phyloP scores from a whole-genome alignment of 2,888 invertebrate genomes.

The Spialia ferax region DNA sequence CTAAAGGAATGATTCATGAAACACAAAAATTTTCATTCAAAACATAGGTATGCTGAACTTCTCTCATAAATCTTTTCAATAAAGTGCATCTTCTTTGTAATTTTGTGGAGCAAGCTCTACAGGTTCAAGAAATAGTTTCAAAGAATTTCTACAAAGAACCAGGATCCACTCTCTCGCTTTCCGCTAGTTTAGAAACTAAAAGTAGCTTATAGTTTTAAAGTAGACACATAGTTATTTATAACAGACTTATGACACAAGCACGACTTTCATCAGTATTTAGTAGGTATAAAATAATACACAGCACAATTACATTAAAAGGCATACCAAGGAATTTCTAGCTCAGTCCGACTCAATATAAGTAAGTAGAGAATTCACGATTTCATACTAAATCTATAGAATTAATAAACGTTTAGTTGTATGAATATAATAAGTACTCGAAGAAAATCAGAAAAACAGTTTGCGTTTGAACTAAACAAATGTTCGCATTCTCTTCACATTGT shows the following conservation, averaged over 20 bases:
- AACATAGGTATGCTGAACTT: slow-evolving; percentile 26
- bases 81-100: slow-evolving; percentile 27
- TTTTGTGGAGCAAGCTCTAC: slow-evolving; percentile 28
- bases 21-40: slow-evolving; percentile 9
- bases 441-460: neutral
- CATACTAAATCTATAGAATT: no score
- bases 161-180: slow-evolving; percentile 17
- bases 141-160: slow-evolving; percentile 30
- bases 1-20: slow-evolving; percentile 11
- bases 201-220: slow-evolving; percentile 28
- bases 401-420: no score
- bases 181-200: slow-evolving; percentile 24
- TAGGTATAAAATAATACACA: neutral
- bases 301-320: no score
- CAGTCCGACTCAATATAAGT: no score
- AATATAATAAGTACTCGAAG: no score
- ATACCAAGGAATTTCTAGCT: no score
- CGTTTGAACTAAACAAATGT: slow-evolving; percentile 9
- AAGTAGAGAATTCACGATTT: no score
- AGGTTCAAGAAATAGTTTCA: slow-evolving; percentile 31
- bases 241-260: slow-evolving; percentile 12
- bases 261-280: neutral
- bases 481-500: slow-evolving; percentile 9
- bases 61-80: slow-evolving; percentile 33
- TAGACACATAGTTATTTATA: slow-evolving; percentile 12